These are phyloP conservation scores for Temnothorax nylanderi DNA, from an alignment of 1,140 invertebrate genomes.

Conservation along the genomic window DNA sequence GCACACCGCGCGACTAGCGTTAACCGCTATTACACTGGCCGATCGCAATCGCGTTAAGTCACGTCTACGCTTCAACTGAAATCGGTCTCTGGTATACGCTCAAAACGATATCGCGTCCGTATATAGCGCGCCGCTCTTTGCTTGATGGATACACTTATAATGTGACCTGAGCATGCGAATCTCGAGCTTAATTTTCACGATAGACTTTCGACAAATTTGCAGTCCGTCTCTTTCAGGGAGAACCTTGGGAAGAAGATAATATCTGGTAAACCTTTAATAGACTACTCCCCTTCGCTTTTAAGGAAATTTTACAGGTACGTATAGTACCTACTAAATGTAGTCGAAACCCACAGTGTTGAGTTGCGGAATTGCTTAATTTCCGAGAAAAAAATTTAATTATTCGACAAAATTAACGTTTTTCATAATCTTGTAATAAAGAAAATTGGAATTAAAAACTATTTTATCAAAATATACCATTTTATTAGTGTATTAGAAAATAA, in stretches of 20 bases:
- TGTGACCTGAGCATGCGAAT: neutral
- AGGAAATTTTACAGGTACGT: too few species aligned
- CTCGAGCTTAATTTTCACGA: neutral
- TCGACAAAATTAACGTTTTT: too few species aligned
- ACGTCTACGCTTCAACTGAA: constrained; percentile 10
- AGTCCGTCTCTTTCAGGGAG: neutral
- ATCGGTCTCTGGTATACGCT: neutral
- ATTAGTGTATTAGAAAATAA: too few species aligned
- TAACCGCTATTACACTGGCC: constrained; percentile 57
- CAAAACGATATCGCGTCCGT: neutral
- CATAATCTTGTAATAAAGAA: too few species aligned
- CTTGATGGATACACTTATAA: neutral
- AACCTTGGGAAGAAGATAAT: neutral
- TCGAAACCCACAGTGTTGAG: too few species aligned
- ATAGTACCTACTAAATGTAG: too few species aligned
- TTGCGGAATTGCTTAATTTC: too few species aligned
- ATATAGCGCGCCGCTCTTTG: neutral
- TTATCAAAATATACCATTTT: too few species aligned
- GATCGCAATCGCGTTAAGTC: constrained; percentile 56
- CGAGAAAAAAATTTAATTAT: too few species aligned
- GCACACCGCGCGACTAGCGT: constrained; percentile 2
- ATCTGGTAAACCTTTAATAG: too few species aligned
- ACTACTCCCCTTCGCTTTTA: too few species aligned
- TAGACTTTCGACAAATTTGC: neutral
- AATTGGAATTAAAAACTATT: too few species aligned